Evolutionary conservation across 2,797 vertebrate species (phyloP), one percentile per base, ranked within the genome.

Genomic region (Manis javanica): DNA sequence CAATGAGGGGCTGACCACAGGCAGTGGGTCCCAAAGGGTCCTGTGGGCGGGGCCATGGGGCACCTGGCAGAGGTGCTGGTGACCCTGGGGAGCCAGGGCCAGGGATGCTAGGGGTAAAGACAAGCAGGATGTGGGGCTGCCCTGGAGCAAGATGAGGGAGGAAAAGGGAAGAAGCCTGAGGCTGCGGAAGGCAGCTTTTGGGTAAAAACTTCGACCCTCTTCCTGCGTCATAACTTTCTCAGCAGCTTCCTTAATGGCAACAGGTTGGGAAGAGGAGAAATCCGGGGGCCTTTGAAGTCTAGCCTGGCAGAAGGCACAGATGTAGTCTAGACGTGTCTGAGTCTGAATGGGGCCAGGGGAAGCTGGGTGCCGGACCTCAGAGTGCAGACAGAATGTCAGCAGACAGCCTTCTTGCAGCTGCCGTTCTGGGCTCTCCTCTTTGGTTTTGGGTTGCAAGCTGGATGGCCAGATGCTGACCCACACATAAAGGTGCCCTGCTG

Each of bases 1-100:
- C 66, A 46, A 46, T 6, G 51, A 82, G 37, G 2, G n/a, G 7
- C 34, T 7, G 53, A 29, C 39, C 5, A 14, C 0, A 2, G 0
- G n/a, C 4, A 19, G 42, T 2, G 26, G 9, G 5, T 19, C 16
- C 34, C 18, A 55, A 23, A 26, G 37, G 24, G 10, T 29, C 37
- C n/a, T 21, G 46, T 3, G 18, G 49, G 8, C 2, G 42, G 68
- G 66, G 7, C n/a, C 51, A 49, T 0, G 1, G 1, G 12, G n/a
- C 46, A 46, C 46, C 46, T 46, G 46, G 46, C 46, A 82, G 69
- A 81, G 19, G 37, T 14, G 10, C 57, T n/a, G 7, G 8, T 3
- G 15, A 69, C 9, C n/a, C 15, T 7, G 5, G 46, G 14, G 16
- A 4, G 2, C 11, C 3, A 16, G 26, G 13, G n/a, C 11, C 46